Conservation (phyloP, 2,888 invertebrate genomes). For the Gymnosoma rotundatum region DNA sequence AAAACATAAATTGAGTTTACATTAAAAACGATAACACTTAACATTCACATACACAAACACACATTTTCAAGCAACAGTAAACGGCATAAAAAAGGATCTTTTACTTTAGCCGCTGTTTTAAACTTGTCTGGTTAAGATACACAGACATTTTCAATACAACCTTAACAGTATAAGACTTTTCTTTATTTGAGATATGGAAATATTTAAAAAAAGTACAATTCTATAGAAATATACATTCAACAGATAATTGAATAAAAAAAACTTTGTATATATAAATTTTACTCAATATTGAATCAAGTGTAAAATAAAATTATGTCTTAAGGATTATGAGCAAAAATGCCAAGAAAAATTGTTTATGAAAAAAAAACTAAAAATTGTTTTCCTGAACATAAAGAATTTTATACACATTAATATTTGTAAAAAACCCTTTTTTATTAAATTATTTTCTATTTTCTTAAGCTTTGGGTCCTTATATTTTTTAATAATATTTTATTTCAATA, state of each 20-base stretch:
- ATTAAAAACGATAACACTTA: too few relatives aligned
- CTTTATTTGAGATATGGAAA: neutral
- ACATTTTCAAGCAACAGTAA: neutral
- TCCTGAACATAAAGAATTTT: slow-evolving; percentile 24
- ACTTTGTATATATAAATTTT: slow-evolving; percentile 35
- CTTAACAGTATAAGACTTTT: neutral
- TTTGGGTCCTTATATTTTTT: too few relatives aligned
- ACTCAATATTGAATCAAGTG: slow-evolving; percentile 48
- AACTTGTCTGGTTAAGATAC: neutral
- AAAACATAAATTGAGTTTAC: too few relatives aligned
- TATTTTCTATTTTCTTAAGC: too few relatives aligned
- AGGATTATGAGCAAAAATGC: slow-evolving; percentile 27
- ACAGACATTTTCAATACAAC: neutral
- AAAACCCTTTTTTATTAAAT: too few relatives aligned
- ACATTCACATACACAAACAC: too few relatives aligned
- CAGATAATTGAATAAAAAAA: slow-evolving; percentile 19
- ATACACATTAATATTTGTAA: too few relatives aligned
- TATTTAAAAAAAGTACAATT: neutral
- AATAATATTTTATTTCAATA: too few relatives aligned
- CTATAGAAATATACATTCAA: slow-evolving; percentile 29
- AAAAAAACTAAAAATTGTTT: neutral
- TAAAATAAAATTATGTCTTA: slow-evolving; percentile 31
- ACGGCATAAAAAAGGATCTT: neutral
- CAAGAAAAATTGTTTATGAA: slow-evolving; percentile 39
- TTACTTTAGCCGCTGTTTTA: neutral